Conservation (phyloP, 1,140 invertebrate genomes). For the Pseudomyrmex cubaensis region DNA sequence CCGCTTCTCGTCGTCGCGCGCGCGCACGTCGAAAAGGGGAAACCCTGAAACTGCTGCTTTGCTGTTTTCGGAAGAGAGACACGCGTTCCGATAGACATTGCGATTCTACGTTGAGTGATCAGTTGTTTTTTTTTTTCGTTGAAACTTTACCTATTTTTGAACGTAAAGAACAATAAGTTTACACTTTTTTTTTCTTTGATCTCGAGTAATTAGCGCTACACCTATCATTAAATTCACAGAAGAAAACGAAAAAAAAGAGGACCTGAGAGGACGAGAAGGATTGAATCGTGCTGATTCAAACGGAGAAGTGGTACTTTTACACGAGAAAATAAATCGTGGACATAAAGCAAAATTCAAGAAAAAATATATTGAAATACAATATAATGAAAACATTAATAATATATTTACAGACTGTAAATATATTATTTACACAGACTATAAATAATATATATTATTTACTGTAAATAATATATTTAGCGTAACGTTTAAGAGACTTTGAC, state of each 20-base stretch:
- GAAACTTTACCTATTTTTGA: constrained; percentile 4
- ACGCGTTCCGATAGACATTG: constrained; percentile 53
- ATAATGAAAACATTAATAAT: too few species aligned
- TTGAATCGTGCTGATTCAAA: too few species aligned
- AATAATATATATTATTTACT: too few species aligned
- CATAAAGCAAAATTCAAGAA: background rate
- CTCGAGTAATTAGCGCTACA: background rate
- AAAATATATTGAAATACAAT: background rate
- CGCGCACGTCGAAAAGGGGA: constrained; percentile 43
- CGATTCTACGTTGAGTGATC: constrained; percentile 22
- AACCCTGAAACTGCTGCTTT: constrained; percentile 55
- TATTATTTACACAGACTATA: too few species aligned
- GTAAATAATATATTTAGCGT: constrained; percentile 8
- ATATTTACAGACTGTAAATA: too few species aligned
- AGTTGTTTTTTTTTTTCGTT: constrained; percentile 8
- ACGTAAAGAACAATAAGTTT: background rate
- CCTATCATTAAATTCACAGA: background rate
- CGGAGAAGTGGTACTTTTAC: too few species aligned
- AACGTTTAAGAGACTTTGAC: constrained; percentile 15
- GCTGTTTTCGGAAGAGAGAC: constrained; percentile 49
- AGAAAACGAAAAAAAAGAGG: too few species aligned
- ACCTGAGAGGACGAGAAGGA: too few species aligned
- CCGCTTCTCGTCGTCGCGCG: constrained; percentile 30
- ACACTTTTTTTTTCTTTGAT: background rate
- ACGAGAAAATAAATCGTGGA: too few species aligned